Evolutionary conservation across 2,888 invertebrate genomes (phyloP).

Genomic region (Dynastes grantii): DNA sequence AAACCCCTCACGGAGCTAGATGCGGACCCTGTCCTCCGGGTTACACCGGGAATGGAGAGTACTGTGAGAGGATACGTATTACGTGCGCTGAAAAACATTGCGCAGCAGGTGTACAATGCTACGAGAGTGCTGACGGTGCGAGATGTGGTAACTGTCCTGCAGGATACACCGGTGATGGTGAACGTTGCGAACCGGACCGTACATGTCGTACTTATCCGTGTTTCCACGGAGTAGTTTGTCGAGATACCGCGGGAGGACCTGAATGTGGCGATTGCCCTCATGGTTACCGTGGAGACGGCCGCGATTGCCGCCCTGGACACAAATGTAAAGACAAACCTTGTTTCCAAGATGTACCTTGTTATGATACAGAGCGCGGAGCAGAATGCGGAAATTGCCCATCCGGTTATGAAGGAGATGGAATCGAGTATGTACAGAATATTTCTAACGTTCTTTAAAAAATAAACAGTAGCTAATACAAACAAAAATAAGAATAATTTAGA

Average conservation of each 20-base stretch:
- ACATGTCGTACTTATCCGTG: constrained; percentile 75
- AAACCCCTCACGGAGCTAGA: constrained; percentile 74
- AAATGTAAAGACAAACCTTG: constrained; percentile 79
- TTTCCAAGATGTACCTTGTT: constrained; percentile 77
- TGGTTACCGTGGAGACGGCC: constrained; percentile 78
- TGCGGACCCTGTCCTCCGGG: constrained; percentile 85
- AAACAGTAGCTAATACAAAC: too few species aligned
- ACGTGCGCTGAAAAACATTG: constrained; percentile 84
- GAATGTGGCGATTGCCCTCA: constrained; percentile 83
- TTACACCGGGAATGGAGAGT: constrained; percentile 82
- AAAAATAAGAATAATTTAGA: too few species aligned
- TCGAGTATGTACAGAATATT: constrained; percentile 66
- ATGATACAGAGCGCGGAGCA: constrained; percentile 74
- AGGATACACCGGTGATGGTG: constrained; percentile 84
- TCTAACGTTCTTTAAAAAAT: too few species aligned
- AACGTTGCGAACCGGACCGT: constrained; percentile 74
- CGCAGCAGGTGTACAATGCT: constrained; percentile 78
- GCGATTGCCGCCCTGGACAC: constrained; percentile 75
- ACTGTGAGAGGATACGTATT: constrained; percentile 72
- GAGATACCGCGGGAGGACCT: constrained; percentile 75
- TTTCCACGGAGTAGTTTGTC: constrained; percentile 80
- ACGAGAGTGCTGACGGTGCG: constrained; percentile 74
- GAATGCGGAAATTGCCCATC: constrained; percentile 84
- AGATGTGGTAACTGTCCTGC: constrained; percentile 84
- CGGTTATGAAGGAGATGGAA: constrained; percentile 86